Evolutionary conservation across 2,797 vertebrate genomes (phyloP), one percentile per base, ranked within the genome.

Genomic region (Adrianichthys oophorus): DNA sequence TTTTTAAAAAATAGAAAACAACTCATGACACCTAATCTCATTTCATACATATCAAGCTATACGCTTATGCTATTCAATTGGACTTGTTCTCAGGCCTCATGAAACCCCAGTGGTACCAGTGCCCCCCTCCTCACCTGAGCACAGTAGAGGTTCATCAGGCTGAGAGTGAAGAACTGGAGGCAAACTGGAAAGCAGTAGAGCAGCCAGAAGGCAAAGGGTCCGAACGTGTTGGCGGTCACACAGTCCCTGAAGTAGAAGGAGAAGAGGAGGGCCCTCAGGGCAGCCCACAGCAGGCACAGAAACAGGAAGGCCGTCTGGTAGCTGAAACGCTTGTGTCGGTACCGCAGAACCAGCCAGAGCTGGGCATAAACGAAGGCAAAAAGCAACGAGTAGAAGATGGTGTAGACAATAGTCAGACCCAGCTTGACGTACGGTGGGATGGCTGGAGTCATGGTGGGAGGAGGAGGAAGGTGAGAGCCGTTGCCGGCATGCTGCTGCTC

Each of bases 111-210:
- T 26, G 26, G 1, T 26, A 26, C 26, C 32, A 12, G 2, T 37
- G 37, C 1, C 0, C 2, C 24, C 26, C 7, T 2, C 2, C 76
- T 93, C 91, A 97, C 96, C 96, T 97, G 95, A 48, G 93, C 93
- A 63, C 95, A 97, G 90, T 97, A 98, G 66, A 98, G 89, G 88
- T 96, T 97, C 94, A 97, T 94, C 67, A 98, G 91, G 74, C 94
- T 95, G 78, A 98, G 91, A 0, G 94, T 98, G 88, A 96, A 96
- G 92, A 98, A 98, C 91, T 98, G 96, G 55, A 98, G 93, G 82
- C 95, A 98, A 63, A 97, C 94, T 1, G 96, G 96, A 84, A 94
- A 95, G 87, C 96, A 97, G 85, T 96, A 97, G 55, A 98, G 95
- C 65, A 96, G 91, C 96, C 96, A 97, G 91, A 96, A 98, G 84